Percentiles rank a stretch among this genome's conserved stretches.
Evolutionary conservation across 2,888 invertebrate genomes (phyloP).

Genomic region (Eilema depressum): DNA sequence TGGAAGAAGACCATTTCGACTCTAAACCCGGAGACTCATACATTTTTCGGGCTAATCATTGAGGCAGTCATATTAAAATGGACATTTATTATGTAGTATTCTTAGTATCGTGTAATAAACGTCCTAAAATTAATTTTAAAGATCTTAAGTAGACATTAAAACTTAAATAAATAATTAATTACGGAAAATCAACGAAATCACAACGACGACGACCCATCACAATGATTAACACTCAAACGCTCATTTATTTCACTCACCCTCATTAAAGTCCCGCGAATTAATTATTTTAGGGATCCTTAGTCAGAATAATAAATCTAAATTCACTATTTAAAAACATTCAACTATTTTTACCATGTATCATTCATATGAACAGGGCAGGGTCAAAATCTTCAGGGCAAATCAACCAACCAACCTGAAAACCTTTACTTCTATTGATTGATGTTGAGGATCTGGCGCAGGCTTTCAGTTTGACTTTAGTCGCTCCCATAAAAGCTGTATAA

Average conservation of each 20-base stretch:
- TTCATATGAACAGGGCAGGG: too few species aligned
- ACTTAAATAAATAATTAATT: conserved; percentile 1
- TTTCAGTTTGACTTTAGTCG: too few species aligned
- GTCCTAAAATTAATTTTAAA: background rate
- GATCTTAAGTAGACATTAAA: background rate
- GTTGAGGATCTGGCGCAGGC: too few species aligned
- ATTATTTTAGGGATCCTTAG: conserved; percentile 28
- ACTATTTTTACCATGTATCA: background rate
- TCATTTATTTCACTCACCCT: conserved; percentile 19
- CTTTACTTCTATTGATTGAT: too few species aligned
- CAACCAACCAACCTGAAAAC: too few species aligned
- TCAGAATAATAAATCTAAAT: background rate
- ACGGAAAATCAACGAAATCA: conserved; percentile 8
- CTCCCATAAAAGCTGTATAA: too few species aligned
- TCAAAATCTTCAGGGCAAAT: too few species aligned
- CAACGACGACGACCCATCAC: conserved; percentile 16
- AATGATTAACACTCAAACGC: conserved; percentile 32
- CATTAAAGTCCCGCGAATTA: conserved; percentile 39
- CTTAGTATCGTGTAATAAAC: conserved; percentile 11
- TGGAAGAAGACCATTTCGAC: too few species aligned
- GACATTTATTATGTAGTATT: background rate
- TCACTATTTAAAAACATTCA: background rate
- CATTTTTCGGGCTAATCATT: background rate
- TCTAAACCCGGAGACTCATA: too few species aligned
- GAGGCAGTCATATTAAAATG: background rate